Evolutionary conservation across 1,140 invertebrate genomes (phyloP).

Genomic region (Rhysida immarginata): DNA sequence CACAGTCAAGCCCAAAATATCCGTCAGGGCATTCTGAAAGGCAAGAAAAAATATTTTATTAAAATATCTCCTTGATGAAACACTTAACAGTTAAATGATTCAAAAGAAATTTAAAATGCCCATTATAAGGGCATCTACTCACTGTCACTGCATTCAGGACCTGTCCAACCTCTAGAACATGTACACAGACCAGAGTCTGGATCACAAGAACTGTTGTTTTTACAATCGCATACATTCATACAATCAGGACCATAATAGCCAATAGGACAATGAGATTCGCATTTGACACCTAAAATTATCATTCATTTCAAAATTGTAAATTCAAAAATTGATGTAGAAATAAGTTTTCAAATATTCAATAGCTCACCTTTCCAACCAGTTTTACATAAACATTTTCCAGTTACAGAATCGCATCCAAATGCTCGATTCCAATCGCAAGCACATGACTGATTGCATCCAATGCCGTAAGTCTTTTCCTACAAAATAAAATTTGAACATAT

Average conservation of each 20-base stretch:
- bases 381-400: slow-evolving; percentile 69
- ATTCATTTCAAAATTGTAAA: slow-evolving; percentile 40
- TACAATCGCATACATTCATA: slow-evolving; percentile 60
- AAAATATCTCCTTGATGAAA: background rate
- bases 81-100: background rate
- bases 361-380: slow-evolving; percentile 57
- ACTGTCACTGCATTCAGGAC: slow-evolving; percentile 43
- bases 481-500: too few relatives aligned
- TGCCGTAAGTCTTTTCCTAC: slow-evolving; percentile 42
- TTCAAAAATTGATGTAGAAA: slow-evolving; percentile 13
- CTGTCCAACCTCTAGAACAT: slow-evolving; percentile 71
- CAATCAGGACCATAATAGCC: slow-evolving; percentile 67
- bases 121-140: too few relatives aligned
- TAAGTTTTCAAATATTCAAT: slow-evolving; percentile 1
- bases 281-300: too few relatives aligned
- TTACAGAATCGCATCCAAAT: slow-evolving; percentile 57
- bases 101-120: too few relatives aligned
- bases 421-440: slow-evolving; percentile 52
- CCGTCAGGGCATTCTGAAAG: slow-evolving; percentile 46
- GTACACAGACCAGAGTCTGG: slow-evolving; percentile 57
- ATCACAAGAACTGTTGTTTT: slow-evolving; percentile 71
- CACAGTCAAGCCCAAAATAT: slow-evolving; percentile 63
- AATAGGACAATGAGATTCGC: slow-evolving; percentile 61
- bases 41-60: slow-evolving; percentile 1
- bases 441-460: slow-evolving; percentile 51